These are phyloP conservation scores for Hydraecia micacea DNA, from an alignment of 2,888 invertebrate species.

Conservation along the genomic window DNA sequence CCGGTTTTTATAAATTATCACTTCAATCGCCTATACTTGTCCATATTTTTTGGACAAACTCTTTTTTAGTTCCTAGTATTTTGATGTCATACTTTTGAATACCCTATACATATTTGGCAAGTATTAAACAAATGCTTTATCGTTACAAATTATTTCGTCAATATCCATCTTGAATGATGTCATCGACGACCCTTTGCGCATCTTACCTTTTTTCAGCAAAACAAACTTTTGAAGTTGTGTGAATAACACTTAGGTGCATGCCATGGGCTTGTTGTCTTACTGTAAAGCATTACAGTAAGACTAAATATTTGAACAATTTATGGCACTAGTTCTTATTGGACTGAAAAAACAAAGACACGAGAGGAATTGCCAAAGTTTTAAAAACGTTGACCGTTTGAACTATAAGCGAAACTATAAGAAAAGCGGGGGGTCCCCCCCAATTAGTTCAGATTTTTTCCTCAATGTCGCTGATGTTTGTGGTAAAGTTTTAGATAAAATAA, in stretches of 20 bases:
- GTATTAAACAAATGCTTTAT: conserved; percentile 37
- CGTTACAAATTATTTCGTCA: conserved; percentile 14
- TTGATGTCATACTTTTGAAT: conserved; percentile 53
- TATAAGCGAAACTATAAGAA: too few relatives aligned
- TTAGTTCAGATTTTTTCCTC: background rate
- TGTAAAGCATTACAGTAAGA: background rate
- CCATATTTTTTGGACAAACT: conserved; percentile 15
- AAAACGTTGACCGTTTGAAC: background rate
- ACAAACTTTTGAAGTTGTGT: background rate
- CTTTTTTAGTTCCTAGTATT: conserved; percentile 43
- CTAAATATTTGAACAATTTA: background rate
- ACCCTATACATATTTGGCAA: conserved; percentile 39
- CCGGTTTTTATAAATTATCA: too few relatives aligned
- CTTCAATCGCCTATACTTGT: conserved; percentile 24
- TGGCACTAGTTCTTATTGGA: background rate
- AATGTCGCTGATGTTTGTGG: background rate
- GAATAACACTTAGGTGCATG: background rate
- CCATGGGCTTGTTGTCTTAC: too few relatives aligned
- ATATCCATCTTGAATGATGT: conserved; percentile 32
- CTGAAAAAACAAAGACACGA: background rate
- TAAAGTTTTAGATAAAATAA: background rate
- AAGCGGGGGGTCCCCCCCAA: too few relatives aligned
- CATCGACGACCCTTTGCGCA: conserved; percentile 26
- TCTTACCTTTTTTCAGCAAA: conserved; percentile 5
- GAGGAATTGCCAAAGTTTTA: background rate